Evolutionary conservation across 2,888 invertebrate genomes (phyloP), one percentile per base, ranked within the genome.

Genomic region (Nephrotoma appendiculata): DNA sequence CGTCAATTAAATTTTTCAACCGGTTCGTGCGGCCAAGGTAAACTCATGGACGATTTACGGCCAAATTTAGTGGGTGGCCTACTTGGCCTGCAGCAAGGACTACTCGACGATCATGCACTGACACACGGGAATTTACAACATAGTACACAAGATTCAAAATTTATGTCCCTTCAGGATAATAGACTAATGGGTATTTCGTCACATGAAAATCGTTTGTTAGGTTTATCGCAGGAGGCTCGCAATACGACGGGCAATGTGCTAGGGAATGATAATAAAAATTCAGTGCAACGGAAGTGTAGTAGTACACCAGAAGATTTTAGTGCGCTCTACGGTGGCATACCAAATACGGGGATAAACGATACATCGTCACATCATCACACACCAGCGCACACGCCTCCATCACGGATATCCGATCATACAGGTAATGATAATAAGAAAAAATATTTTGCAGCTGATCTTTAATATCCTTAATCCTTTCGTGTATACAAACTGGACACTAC

Each of bases 271-370:
- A 88, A 87, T 89, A 91, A 87, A 93, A 93, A 87, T 93, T 44
- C 87, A 87, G 89, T 92, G 90, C 91, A 93, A 91, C 90, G 93
- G 89, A 96, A 96, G 92, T 96, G 96, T 92, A 96, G 96, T 92
- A 96, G 96, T 42, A 96, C 96, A 86, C 96, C 96, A 83, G 98
- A 98, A 91, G 98, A 98, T 92, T 98, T 97, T 91, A 95, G 95
- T 87, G 96, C 97, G 41, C 93, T 98, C 89, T 98, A 98, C 91
- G 95, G 96, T 41, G 94, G 93, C 4, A 92, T 94, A 88, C 91
- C 91, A 87, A 91, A 92, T 88, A 91, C 92, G 88, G 92, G 91
- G 87, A 91, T 92, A 89, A 88, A 88, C 44, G 93, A 93, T 88
- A 90, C 93, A 88, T 89, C 93, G 89, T 93, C 91, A 85, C 93